Conservation (phyloP, 1,140 invertebrate genomes). For the Euura saliciscinereae region DNA sequence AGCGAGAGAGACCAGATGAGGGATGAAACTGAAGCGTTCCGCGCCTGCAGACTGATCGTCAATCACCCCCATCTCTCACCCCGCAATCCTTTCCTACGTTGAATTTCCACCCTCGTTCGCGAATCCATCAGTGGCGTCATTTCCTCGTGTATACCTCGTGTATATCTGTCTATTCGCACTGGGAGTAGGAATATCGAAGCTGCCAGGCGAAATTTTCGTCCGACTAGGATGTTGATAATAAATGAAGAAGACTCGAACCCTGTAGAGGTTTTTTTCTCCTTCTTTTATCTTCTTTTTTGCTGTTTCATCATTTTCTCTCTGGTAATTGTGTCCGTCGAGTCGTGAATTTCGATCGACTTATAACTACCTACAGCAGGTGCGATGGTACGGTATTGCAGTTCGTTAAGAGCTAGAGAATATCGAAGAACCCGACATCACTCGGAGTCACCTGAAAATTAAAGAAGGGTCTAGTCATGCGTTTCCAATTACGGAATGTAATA, state of each 20-base stretch:
- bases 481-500: neutral
- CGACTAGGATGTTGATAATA: neutral
- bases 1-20: constrained; percentile 24
- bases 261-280: neutral
- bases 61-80: constrained; percentile 30
- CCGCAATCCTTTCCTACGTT: neutral
- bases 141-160: constrained; percentile 39
- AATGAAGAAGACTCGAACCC: neutral
- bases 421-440: neutral
- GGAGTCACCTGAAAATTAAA: neutral
- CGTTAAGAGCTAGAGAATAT: neutral
- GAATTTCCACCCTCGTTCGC: constrained; percentile 19
- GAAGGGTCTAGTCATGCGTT: neutral
- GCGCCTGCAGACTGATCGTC: constrained; percentile 29
- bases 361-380: neutral
- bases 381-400: neutral
- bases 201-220: neutral
- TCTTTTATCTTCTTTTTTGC: neutral
- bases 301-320: neutral
- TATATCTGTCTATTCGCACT: too few species aligned
- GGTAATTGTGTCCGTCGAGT: neutral
- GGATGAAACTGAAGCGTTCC: constrained; percentile 18
- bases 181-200: too few species aligned
- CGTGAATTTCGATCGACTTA: neutral
- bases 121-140: constrained; percentile 49